Percentiles rank a stretch among this genome's conserved stretches.
phyloP scores from a whole-genome alignment of 2,113 vertebrate genomes.

The Pungitius pungitius region DNA sequence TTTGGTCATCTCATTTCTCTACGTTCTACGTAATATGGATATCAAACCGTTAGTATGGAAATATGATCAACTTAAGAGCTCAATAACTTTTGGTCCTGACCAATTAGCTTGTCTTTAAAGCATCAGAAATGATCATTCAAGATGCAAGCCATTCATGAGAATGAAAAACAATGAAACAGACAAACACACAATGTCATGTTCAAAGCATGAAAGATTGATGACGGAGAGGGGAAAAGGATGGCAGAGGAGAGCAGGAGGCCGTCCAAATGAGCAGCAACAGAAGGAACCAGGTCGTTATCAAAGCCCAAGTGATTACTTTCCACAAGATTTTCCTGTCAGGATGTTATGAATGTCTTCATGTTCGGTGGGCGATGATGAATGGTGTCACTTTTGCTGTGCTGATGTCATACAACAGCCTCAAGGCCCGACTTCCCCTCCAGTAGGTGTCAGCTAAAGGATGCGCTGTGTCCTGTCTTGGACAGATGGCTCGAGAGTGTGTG shows the following conservation, averaged over 20 bases:
- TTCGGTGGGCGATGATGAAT: constrained; percentile 93
- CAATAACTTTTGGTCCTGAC: constrained; percentile 7
- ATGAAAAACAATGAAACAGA: background rate
- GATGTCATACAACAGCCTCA: constrained; percentile 93
- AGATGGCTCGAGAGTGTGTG: constrained; percentile 37
- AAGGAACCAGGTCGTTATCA: constrained; percentile 86
- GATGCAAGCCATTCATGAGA: background rate
- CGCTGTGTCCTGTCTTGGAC: constrained; percentile 46
- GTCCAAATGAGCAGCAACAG: constrained; percentile 62
- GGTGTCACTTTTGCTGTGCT: constrained; percentile 84
- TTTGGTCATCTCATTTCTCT: constrained; percentile 71
- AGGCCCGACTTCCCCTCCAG: constrained; percentile 84
- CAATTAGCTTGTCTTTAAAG: background rate
- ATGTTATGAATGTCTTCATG: constrained; percentile 99
- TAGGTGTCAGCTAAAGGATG: constrained; percentile 75
- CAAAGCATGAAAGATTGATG: constrained; percentile 6
- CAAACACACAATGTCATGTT: background rate
- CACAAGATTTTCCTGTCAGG: constrained; percentile 98
- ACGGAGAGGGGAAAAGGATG: constrained; percentile 32
- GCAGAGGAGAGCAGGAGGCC: constrained; percentile 59
- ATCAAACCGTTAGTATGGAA: constrained; percentile 44
- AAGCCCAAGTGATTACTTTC: constrained; percentile 94
- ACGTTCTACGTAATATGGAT: constrained; percentile 48
- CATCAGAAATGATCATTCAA: background rate
- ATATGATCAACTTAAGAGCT: background rate